phyloP scores from a whole-genome alignment of 2,113 vertebrate genomes.

The Maccullochella peelii region DNA sequence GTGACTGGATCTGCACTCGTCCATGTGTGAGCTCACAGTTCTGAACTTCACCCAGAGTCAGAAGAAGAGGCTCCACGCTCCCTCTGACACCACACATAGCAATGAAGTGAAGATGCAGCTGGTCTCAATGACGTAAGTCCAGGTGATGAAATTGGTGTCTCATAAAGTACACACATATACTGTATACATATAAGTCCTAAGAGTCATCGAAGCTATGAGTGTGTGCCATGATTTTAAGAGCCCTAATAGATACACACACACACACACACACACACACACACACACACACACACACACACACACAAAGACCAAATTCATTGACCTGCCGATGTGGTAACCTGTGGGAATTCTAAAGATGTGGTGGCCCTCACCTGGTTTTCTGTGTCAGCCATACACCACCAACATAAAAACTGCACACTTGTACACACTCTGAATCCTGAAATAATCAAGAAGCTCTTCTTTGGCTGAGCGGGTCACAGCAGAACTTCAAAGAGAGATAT shows the following conservation, averaged over 20 bases:
- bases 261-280: conserved; percentile 1
- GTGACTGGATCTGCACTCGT: not conserved
- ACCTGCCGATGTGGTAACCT: not conserved
- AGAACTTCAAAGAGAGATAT: conserved; percentile 27
- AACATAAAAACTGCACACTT: not conserved
- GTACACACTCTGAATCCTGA: not conserved
- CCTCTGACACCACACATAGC: not conserved
- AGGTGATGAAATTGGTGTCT: not conserved
- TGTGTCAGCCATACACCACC: conserved; percentile 8
- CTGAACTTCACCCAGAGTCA: not conserved
- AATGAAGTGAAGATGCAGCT: not conserved
- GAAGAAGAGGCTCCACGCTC: not conserved
- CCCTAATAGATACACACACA: not conserved
- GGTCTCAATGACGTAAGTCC: conserved; percentile 3
- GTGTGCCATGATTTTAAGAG: conserved; percentile 13
- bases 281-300: conserved; percentile 10
- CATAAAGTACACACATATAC: not conserved
- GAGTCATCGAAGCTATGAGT: conserved; percentile 10
- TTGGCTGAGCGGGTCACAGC: not conserved
- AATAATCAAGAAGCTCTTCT: not conserved
- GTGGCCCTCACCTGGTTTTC: conserved; percentile 1
- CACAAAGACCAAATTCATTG: not conserved
- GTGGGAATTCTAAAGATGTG: not conserved
- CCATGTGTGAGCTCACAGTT: conserved; percentile 7
- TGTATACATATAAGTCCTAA: not conserved